A percentile compares a stretch with the other conserved stretches of the same genome.
These are phyloP conservation scores for Cylas formicarius DNA, from an alignment of 1,140 invertebrate genomes.

Conservation along the genomic window DNA sequence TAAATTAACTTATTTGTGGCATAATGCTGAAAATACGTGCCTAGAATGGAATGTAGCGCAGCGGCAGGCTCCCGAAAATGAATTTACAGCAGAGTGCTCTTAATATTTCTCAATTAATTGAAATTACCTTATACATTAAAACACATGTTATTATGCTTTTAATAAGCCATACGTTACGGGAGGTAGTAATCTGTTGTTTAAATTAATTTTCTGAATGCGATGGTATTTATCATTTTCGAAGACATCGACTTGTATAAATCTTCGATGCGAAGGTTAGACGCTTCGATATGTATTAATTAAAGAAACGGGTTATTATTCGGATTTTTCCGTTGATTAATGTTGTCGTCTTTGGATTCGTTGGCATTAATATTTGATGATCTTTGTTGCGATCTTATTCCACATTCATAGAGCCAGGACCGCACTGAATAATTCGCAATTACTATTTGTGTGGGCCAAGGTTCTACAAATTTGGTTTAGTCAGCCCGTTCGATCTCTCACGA, in stretches of 20 bases:
- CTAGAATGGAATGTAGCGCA: conserved; percentile 12
- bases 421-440: not conserved
- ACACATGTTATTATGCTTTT: conserved; percentile 37
- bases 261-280: conserved; percentile 13
- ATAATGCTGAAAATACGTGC: conserved; percentile 17
- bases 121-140: conserved; percentile 35
- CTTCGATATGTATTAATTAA: conserved; percentile 26
- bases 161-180: conserved; percentile 35
- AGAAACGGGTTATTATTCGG: conserved; percentile 13
- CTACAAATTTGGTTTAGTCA: not conserved
- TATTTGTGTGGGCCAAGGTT: not conserved
- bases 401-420: conserved; percentile 9
- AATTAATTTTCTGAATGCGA: conserved; percentile 32
- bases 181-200: conserved; percentile 35
- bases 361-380: conserved; percentile 19
- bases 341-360: conserved; percentile 4
- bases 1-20: conserved; percentile 24
- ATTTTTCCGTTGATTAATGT: no score
- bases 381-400: conserved; percentile 5
- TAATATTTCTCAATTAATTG: conserved; percentile 40
- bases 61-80: conserved; percentile 16
- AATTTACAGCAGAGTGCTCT: conserved; percentile 35
- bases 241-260: conserved; percentile 32
- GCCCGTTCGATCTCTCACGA: not conserved
- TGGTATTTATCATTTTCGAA: conserved; percentile 24